Evolutionary conservation across 1,140 invertebrate species (phyloP), one percentile per base, ranked within the genome.

Genomic region (Thalassaphorura encarpata): DNA sequence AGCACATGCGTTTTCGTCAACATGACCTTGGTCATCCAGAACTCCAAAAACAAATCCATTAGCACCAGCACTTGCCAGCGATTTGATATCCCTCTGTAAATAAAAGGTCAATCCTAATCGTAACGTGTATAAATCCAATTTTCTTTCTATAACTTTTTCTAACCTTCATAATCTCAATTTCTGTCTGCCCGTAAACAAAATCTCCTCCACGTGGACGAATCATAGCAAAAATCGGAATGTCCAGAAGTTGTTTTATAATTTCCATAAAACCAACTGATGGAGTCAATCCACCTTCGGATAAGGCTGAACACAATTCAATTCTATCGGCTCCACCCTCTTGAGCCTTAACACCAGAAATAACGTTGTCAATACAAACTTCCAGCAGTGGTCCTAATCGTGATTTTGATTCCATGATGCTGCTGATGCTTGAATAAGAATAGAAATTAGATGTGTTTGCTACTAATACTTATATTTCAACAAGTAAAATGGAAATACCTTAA

Each of bases 41-140:
- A 84, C 82, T 0, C 92, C 92, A 68, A 94, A 92, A 0, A 94
- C 90, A 71, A 95, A 89, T 33, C 91, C 87, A 70, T 93, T 81
- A 0, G 83, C 83, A 0, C 81, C 80, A 50, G 78, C 66, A 23
- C 76, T 62, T 62, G 84, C 84, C 2, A 91, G 69, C 1, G 76
- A 63, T 28, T 75, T 70, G 8, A 63, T 63, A 55, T 63, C 62
- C 18, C 48, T 26, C 58, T 61, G 41, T 33, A 23, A 31, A 67
- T 58, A 29, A 27, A 52, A 23, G 28, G 52, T 18, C 33, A 31
- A 24, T 26, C 18, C 3, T n/a, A n/a, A n/a, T n/a, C n/a, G n/a
- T n/a, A n/a, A n/a, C n/a, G n/a, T n/a, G n/a, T n/a, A n/a, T n/a
- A n/a, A n/a, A n/a, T n/a, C n/a, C n/a, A n/a, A n/a, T n/a, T n/a